A percentile compares a stretch with the other conserved stretches of the same genome.
These are phyloP conservation scores for Osmerus eperlanus DNA, from an alignment of 2,113 vertebrate species.

Conservation along the genomic window DNA sequence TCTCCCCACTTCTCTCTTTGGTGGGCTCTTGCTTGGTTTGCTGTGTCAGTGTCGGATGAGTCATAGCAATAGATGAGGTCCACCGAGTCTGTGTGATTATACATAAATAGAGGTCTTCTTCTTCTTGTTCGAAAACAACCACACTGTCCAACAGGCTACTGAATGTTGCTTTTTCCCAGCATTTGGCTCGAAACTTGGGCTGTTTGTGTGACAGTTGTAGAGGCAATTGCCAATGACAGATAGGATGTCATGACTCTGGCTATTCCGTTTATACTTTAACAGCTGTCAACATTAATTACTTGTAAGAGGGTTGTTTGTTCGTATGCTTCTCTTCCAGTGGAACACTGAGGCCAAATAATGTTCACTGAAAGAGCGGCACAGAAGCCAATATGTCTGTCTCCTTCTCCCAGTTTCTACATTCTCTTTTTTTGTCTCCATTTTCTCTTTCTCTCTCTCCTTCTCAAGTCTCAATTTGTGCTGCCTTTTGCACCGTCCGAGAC, in stretches of 20 bases:
- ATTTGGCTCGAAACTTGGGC: background rate
- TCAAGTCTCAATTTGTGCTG: too few species aligned
- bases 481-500: too few species aligned
- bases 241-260: background rate
- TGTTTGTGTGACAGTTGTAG: constrained; percentile 12
- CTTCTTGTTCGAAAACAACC: constrained; percentile 7
- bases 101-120: background rate
- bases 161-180: constrained; percentile 20
- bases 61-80: constrained; percentile 25
- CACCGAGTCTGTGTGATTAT: constrained; percentile 23
- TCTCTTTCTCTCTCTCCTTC: too few species aligned
- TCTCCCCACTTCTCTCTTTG: constrained; percentile 9
- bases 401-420: too few species aligned
- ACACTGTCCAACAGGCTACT: constrained; percentile 4
- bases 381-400: too few species aligned
- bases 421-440: too few species aligned
- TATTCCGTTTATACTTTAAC: background rate
- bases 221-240: background rate
- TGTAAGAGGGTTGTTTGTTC: background rate
- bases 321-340: too few species aligned
- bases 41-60: constrained; percentile 30
- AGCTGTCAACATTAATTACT: background rate
- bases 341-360: too few species aligned
- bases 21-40: constrained; percentile 32
- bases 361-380: too few species aligned